Base-by-base conservation (phyloP, 2,888 invertebrate genomes). In the Melinaea marsaeus region DNA sequence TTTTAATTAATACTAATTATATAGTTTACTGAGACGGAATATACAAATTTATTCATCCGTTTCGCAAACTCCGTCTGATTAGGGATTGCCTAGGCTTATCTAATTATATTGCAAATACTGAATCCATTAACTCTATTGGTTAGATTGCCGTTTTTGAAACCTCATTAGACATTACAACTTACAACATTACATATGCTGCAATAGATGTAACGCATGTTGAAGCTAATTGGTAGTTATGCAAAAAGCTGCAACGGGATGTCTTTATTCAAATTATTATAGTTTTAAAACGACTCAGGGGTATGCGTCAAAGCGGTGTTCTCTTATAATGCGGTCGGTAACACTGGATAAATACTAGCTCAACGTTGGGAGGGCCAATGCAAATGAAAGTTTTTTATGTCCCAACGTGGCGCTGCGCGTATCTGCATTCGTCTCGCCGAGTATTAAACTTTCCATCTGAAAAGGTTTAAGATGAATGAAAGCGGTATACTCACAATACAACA, bases 391-490 rank as follows among this genome's bases (percentile, higher is more conserved):
- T 22, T 84, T 84, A 82, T 85, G 79, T 83, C 78, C 74, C 75
- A 69, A 68, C 69, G 74, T 76, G 70, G 72, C 72, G 72, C 72
- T 71, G 71, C 61, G 70, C 70, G 68, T 72, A 71, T 74, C 71
- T 78, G 83, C 83, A 81, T 80, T 83, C 80, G 83, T 80, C 83
- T 80, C 70, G 80, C 75, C 79, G 81, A 79, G 85, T 85, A 86
- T 88, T 86, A 84, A 87, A 84, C 79, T 79, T 75, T 77, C 79
- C 84, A 77, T 75, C 80, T 86, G 86, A 88, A 89, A 87, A 86
- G 89, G 80, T 85, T 86, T 84, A 85, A 85, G 84, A 85, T 88
- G 88, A 88, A 89, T 88, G 84, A 83, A 78, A 74, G 74, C 79
- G 74, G 79, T 76, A 74, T 75, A 76, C 79, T 80, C 75, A 87